Conservation (phyloP, 2,113 vertebrate genomes). For the Phyllostomus discolor region DNA sequence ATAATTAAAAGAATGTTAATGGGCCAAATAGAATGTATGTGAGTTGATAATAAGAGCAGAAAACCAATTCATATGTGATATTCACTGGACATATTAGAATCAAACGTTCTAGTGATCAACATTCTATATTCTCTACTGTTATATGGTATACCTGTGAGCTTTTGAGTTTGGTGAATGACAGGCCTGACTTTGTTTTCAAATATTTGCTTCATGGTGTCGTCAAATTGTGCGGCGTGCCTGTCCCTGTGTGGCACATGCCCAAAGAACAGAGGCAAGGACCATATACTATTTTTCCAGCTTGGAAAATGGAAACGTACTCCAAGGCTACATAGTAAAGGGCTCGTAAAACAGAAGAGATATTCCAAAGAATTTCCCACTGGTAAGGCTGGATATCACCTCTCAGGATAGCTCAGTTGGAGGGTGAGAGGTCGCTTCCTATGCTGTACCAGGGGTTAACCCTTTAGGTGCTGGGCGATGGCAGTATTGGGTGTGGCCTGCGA, state of each 20-base stretch:
- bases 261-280: not conserved
- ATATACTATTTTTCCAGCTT: not conserved
- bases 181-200: not conserved
- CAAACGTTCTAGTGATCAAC: not conserved
- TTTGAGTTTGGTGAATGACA: not conserved
- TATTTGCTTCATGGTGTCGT: not conserved
- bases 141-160: not conserved
- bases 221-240: not conserved
- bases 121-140: not conserved
- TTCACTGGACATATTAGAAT: not conserved
- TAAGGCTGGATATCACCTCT: not conserved
- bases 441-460: not conserved
- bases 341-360: not conserved
- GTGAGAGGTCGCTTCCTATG: not conserved
- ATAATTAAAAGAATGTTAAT: not conserved
- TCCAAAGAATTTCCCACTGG: not conserved
- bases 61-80: constrained; percentile 13
- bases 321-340: not conserved
- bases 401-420: not conserved
- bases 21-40: not conserved
- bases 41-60: not conserved
- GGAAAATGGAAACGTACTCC: not conserved
- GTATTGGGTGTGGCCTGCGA: not conserved
- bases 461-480: not conserved
- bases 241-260: not conserved